Evolutionary conservation across 2,888 invertebrate species (phyloP), one percentile per base, ranked within the genome.

Genomic region (Oxyscelio sp.): DNA sequence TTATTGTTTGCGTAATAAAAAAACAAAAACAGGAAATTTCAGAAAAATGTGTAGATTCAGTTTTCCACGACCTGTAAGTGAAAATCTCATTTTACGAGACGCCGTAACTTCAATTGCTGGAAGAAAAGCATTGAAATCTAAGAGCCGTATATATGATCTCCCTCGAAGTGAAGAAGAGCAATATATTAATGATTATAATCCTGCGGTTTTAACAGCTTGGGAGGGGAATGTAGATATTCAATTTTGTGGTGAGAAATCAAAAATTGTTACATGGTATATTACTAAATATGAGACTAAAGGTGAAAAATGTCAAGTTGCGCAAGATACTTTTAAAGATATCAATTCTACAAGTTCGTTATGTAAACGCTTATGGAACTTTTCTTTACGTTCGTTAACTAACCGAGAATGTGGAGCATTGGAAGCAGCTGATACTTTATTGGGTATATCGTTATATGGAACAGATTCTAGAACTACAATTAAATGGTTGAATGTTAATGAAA

Each of bases 231-330:
- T 40, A n/a, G 40, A 40, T 40, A 40, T 40, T 40, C 40, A 40
- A 40, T 40, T n/a, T 40, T 13, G 13, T n/a, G 40, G 40, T n/a
- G 40, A 40, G 5, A 40, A 40, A 40, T 40, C 40, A 3, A 40
- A 34, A 34, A 71, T 86, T 15, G 73, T 92, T 19, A 88, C 86
- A 52, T 87, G 84, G 63, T 91, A 91, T 45, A 45, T 89, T 5
- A 91, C 89, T 4, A 92, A 91, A 75, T 92, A 92, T 81, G 87
- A 83, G 15, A 89, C 90, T 0, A 92, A 92, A 87, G 61, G 81
- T n/a, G 92, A 92, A 87, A 91, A 90, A 74, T 86, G 78, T 70
- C 74, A 89, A 63, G 38, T 58, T 5, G 63, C 54, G 8, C 24
- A 50, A 38, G 87, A 89, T 27, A 70, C 71, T 5, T 91, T 91